These are phyloP conservation scores for Eudyptes chrysolophus DNA, from an alignment of 2,113 vertebrate species.

Conservation along the genomic window DNA sequence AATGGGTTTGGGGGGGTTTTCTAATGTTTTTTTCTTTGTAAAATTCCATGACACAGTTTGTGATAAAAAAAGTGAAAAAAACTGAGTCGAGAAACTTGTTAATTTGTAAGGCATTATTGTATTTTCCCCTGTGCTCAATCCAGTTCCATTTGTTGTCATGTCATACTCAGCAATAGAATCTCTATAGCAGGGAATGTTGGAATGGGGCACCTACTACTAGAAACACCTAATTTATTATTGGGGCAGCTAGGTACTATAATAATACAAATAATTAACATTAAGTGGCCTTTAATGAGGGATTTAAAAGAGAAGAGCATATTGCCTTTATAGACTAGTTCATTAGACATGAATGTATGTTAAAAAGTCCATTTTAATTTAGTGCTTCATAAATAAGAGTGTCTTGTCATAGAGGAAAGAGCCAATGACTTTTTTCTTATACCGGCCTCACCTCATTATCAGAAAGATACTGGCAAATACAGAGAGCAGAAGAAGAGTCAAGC, in stretches of 20 bases:
- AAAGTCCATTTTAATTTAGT: conserved; percentile 26
- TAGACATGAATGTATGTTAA: not conserved
- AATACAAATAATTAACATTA: conserved; percentile 8
- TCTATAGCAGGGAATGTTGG: not conserved
- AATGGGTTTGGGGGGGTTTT: not conserved
- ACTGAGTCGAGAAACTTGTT: not conserved
- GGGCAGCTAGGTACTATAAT: not conserved
- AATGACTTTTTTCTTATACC: not conserved
- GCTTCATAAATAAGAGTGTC: not conserved
- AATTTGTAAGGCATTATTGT: not conserved
- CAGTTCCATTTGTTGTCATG: not conserved
- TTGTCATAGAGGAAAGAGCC: not conserved
- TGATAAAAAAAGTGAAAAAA: not conserved
- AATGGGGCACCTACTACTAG: not conserved
- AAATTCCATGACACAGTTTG: not conserved
- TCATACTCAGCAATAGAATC: not conserved
- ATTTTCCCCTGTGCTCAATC: not conserved
- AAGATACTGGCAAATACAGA: not conserved
- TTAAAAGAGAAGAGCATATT: not conserved
- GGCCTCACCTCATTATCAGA: not conserved
- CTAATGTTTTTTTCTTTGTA: not conserved
- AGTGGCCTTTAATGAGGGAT: not conserved
- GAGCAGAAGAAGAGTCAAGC: not conserved
- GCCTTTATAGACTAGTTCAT: not conserved
- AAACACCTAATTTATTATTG: not conserved